Evolutionary conservation across 1,140 invertebrate species (phyloP).

Genomic region (Drosophila rufa): DNA sequence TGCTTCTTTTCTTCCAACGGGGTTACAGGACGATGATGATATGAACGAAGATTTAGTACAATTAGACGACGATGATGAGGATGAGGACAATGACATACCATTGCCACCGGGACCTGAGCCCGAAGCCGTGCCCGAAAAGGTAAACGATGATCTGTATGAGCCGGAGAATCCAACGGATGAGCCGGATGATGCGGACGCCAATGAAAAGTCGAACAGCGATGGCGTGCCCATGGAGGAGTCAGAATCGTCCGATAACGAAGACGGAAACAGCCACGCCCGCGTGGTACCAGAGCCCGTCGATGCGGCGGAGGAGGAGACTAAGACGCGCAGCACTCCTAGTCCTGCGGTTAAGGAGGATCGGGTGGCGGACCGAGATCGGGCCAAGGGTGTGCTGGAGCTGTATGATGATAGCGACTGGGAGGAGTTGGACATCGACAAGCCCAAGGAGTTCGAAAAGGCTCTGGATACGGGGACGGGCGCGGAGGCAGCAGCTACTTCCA

Average conservation of each 20-base stretch:
- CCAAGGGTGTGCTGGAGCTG: conserved; percentile 78
- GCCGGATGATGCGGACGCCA: conserved; percentile 23
- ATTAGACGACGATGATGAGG: conserved; percentile 85
- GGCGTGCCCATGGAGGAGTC: conserved; percentile 21
- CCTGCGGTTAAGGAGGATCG: conserved; percentile 51
- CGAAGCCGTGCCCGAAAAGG: conserved; percentile 14
- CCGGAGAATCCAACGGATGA: conserved; percentile 82
- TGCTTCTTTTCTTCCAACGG: conserved; percentile 54
- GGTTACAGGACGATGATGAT: conserved; percentile 79
- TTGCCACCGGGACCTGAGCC: conserved; percentile 65
- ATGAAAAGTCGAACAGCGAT: conserved; percentile 13
- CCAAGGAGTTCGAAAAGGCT: conserved; percentile 75
- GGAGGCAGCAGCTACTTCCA: neutral
- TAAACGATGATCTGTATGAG: conserved; percentile 64
- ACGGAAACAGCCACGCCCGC: neutral
- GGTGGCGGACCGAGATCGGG: conserved; percentile 45
- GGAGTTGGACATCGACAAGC: conserved; percentile 79
- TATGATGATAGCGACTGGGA: conserved; percentile 85
- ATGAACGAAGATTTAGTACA: conserved; percentile 85
- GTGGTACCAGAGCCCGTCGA: neutral
- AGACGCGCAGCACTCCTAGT: conserved; percentile 60
- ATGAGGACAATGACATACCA: conserved; percentile 72
- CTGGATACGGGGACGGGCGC: conserved; percentile 20
- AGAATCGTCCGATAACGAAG: conserved; percentile 3
- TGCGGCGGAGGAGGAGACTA: conserved; percentile 41